Percentiles rank a stretch among this genome's conserved stretches.
These are phyloP conservation scores for Pterocles orientalis DNA, from an alignment of 2,113 vertebrate species.

Conservation along the genomic window DNA sequence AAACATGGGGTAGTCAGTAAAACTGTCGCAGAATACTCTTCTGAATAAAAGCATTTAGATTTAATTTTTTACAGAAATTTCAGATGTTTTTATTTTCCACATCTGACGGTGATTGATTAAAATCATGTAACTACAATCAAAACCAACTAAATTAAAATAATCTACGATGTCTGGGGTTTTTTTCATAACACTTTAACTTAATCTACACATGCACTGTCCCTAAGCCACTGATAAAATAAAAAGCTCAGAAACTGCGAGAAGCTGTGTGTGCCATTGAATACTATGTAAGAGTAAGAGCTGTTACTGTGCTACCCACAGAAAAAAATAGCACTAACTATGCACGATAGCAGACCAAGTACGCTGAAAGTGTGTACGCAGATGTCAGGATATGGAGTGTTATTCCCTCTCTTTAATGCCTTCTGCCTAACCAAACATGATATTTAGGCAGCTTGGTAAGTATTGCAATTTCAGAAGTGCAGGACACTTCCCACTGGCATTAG, in stretches of 20 bases:
- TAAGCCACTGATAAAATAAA: background rate
- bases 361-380: accelerated
- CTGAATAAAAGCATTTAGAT: background rate
- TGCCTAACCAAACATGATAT: background rate
- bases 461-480: background rate
- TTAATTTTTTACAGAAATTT: background rate
- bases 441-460: background rate
- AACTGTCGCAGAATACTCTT: background rate
- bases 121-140: background rate
- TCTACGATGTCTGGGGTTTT: accelerated
- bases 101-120: background rate
- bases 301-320: background rate
- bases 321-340: background rate
- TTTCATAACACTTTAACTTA: background rate
- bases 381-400: background rate
- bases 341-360: accelerated
- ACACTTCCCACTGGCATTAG: background rate
- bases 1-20: background rate
- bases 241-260: background rate
- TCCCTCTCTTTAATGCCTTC: background rate
- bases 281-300: background rate
- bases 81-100: background rate
- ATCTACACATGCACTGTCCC: background rate
- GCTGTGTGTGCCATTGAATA: background rate
- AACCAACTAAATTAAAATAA: background rate